Conservation (phyloP, 1,140 invertebrate species). For the Brachystomella parvula region DNA sequence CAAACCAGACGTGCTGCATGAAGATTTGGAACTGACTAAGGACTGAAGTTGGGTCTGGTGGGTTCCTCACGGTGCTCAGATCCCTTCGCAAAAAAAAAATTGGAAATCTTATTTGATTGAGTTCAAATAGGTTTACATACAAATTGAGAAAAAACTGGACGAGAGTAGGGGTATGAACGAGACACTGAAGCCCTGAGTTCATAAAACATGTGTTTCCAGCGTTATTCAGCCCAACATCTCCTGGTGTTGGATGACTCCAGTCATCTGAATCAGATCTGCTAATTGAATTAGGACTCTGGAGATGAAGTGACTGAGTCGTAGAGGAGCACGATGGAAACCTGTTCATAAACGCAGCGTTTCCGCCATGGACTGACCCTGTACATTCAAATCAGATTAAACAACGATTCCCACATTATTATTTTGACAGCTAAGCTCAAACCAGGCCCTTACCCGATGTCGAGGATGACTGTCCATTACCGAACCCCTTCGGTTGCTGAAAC, state of each 20-base stretch:
- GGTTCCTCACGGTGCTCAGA: neutral
- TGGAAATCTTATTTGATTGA: slow-evolving; percentile 28
- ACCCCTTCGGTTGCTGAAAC: no score
- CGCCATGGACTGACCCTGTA: slow-evolving; percentile 21
- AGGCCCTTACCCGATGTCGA: neutral
- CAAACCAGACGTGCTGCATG: slow-evolving; percentile 57
- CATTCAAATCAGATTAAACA: neutral
- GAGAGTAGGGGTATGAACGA: slow-evolving; percentile 51
- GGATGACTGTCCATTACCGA: no score
- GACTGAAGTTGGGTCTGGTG: slow-evolving; percentile 10
- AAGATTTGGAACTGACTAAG: slow-evolving; percentile 49
- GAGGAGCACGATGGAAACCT: no score
- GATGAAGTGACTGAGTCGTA: no score
- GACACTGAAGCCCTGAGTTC: slow-evolving; percentile 60
- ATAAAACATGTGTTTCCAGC: slow-evolving; percentile 59
- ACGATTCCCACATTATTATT: neutral
- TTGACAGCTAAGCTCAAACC: slow-evolving; percentile 5
- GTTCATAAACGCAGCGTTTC: slow-evolving; percentile 18
- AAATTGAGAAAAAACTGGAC: slow-evolving; percentile 51
- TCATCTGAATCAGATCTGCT: no score
- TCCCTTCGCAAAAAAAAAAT: neutral
- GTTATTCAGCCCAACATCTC: slow-evolving; percentile 48
- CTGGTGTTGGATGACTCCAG: slow-evolving; percentile 36
- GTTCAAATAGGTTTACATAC: slow-evolving; percentile 23
- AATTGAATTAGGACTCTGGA: no score